Evolutionary conservation across 2,888 invertebrate genomes (phyloP).

Genomic region (Xestia c-nigrum): DNA sequence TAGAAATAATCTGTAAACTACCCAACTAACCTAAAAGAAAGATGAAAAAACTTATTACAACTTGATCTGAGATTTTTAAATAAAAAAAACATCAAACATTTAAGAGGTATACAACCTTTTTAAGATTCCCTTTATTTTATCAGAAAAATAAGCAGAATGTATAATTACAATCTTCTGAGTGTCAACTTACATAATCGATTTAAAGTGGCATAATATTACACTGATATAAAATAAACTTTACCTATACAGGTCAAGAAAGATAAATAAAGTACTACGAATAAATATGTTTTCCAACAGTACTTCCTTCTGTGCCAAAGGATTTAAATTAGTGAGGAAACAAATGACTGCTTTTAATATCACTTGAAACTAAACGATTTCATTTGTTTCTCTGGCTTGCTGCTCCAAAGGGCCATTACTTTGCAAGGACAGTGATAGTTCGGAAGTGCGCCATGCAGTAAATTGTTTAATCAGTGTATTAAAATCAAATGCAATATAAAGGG

Average conservation of each 20-base stretch:
- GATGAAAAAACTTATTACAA: too few relatives aligned
- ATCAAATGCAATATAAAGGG: background rate
- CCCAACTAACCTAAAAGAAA: too few relatives aligned
- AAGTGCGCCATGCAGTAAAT: background rate
- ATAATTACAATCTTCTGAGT: background rate
- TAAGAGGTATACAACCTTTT: too few relatives aligned
- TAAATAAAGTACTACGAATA: background rate
- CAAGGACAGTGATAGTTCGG: background rate
- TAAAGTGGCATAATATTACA: too few relatives aligned
- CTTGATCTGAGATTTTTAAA: too few relatives aligned
- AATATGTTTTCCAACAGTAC: background rate
- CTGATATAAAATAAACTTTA: background rate
- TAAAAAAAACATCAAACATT: too few relatives aligned
- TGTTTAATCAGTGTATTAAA: background rate
- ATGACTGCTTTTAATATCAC: slow-evolving; percentile 16
- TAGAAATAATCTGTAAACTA: too few relatives aligned
- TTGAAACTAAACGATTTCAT: slow-evolving; percentile 26
- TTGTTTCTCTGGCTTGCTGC: slow-evolving; percentile 10
- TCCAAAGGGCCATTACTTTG: background rate
- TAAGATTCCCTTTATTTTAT: too few relatives aligned
- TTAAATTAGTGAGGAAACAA: slow-evolving; percentile 14
- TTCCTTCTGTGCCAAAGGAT: background rate
- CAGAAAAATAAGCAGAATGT: background rate
- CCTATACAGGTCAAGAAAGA: background rate
- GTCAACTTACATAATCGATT: too few relatives aligned